These are phyloP conservation scores for Dascillus cervinus DNA, from an alignment of 2,888 invertebrate genomes.

Conservation along the genomic window DNA sequence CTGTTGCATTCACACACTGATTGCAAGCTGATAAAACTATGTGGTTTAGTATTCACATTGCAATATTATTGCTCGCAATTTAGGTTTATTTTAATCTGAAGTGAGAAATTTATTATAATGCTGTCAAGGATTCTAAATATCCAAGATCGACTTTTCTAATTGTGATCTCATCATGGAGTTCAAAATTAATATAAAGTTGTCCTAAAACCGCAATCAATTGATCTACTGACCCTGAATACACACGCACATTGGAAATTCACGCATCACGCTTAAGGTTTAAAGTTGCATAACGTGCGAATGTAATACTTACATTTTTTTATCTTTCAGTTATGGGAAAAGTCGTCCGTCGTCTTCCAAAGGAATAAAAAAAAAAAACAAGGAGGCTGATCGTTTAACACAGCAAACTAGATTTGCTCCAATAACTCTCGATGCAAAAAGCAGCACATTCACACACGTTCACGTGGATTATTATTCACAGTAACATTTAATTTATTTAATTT, in stretches of 20 bases:
- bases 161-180: too few relatives aligned
- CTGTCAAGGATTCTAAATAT: too few relatives aligned
- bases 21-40: too few relatives aligned
- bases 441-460: conserved; percentile 4
- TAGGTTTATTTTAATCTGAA: too few relatives aligned
- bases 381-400: too few relatives aligned
- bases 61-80: too few relatives aligned
- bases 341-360: conserved; percentile 1
- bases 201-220: conserved; percentile 12
- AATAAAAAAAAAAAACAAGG: neutral
- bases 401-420: conserved; percentile 4
- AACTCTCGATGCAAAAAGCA: conserved; percentile 2
- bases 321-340: conserved; percentile 2
- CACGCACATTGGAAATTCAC: conserved; percentile 13
- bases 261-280: conserved; percentile 3
- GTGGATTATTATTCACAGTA: neutral
- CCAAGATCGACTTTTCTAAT: too few relatives aligned
- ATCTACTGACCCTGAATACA: conserved; percentile 19
- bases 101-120: too few relatives aligned
- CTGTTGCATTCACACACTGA: too few relatives aligned
- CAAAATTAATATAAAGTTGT: conserved; percentile 4
- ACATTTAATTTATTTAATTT: conserved; percentile 1
- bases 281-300: conserved; percentile 10
- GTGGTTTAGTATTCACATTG: too few relatives aligned
- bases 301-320: conserved; percentile 12